phyloP scores from a whole-genome alignment of 2,888 invertebrate species.

The Acheta domesticus region DNA sequence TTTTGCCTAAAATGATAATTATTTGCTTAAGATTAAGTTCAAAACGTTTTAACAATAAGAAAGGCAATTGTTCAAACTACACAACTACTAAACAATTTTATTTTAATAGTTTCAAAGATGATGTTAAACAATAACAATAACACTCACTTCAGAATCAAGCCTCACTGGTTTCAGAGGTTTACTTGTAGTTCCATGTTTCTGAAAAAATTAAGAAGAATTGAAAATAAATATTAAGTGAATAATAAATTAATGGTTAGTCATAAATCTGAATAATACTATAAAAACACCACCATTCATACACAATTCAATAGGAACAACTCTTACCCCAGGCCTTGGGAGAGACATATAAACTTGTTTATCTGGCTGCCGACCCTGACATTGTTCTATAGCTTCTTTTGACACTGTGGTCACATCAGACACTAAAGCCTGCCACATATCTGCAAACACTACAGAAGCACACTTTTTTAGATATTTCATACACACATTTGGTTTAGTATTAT shows the following conservation, averaged over 20 bases:
- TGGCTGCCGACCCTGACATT: slow-evolving; percentile 60
- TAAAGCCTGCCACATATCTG: slow-evolving; percentile 93
- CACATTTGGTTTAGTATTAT: too few relatives aligned
- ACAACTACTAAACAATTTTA: too few relatives aligned
- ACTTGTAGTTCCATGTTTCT: slow-evolving; percentile 96
- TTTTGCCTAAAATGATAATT: too few relatives aligned
- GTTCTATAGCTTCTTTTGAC: slow-evolving; percentile 83
- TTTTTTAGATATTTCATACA: not conserved
- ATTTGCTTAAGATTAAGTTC: too few relatives aligned
- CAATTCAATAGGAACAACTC: slow-evolving; percentile 41
- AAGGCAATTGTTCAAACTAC: too few relatives aligned
- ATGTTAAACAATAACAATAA: too few relatives aligned
- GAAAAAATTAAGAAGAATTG: slow-evolving; percentile 40
- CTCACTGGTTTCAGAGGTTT: slow-evolving; percentile 88
- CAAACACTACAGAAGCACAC: slow-evolving; percentile 62
- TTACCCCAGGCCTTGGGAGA: slow-evolving; percentile 89
- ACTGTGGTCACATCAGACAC: slow-evolving; percentile 87
- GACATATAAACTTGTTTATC: slow-evolving; percentile 84
- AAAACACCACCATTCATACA: too few relatives aligned
- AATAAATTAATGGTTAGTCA: not conserved
- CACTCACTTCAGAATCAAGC: slow-evolving; percentile 73
- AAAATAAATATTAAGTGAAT: slow-evolving; percentile 18
- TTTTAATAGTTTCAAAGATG: too few relatives aligned
- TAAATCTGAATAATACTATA: not conserved
- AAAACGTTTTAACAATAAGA: too few relatives aligned